These are phyloP conservation scores for Drosophila pseudotalamancana DNA, from an alignment of 2,888 invertebrate species.

Conservation along the genomic window DNA sequence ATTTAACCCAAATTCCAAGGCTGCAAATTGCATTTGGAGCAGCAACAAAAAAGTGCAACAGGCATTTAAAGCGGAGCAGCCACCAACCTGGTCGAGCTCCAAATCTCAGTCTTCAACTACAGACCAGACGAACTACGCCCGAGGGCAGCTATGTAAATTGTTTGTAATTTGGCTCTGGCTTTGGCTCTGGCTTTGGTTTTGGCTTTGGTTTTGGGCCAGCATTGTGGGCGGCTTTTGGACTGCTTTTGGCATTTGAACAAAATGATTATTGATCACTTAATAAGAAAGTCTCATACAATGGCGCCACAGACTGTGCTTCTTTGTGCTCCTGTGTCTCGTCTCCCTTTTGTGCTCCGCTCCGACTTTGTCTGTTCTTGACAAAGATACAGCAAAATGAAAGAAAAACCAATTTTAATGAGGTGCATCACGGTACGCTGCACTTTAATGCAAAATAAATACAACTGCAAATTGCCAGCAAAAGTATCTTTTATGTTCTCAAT, in stretches of 20 bases:
- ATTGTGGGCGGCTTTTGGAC: slow-evolving; percentile 44
- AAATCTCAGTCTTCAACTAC: slow-evolving; percentile 16
- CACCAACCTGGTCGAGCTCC: neutral
- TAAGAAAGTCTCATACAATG: slow-evolving; percentile 71
- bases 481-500: slow-evolving; percentile 47
- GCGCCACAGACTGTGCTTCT: slow-evolving; percentile 56
- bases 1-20: slow-evolving; percentile 78
- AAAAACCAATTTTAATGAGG: slow-evolving; percentile 71
- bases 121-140: slow-evolving; percentile 51
- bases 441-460: slow-evolving; percentile 76
- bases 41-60: slow-evolving; percentile 66
- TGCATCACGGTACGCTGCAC: slow-evolving; percentile 71
- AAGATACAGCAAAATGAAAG: slow-evolving; percentile 21
- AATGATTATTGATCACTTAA: slow-evolving; percentile 80
- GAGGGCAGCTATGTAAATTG: slow-evolving; percentile 72
- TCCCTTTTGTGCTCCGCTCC: slow-evolving; percentile 6
- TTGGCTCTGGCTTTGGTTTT: slow-evolving; percentile 45
- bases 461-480: slow-evolving; percentile 51
- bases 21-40: slow-evolving; percentile 76
- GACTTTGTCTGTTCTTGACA: slow-evolving; percentile 40
- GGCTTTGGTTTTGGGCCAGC: slow-evolving; percentile 41
- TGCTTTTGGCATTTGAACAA: slow-evolving; percentile 78
- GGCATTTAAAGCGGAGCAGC: slow-evolving; percentile 27
- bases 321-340: slow-evolving; percentile 33
- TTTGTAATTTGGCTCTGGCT: slow-evolving; percentile 73